phyloP scores from a whole-genome alignment of 2,888 invertebrate genomes.

The Shargacucullia verbasci region DNA sequence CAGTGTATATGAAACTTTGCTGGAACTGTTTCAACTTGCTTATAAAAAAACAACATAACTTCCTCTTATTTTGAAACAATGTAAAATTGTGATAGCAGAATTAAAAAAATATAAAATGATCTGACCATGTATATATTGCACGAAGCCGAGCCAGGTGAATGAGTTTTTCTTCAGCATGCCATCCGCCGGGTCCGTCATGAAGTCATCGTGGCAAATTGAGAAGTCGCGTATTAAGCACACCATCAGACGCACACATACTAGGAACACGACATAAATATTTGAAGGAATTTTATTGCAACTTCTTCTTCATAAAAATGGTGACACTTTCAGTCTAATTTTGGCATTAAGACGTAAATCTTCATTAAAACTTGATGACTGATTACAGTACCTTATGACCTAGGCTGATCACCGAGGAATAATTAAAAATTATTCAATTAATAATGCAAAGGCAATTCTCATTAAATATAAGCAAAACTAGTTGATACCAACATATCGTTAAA shows the following conservation, averaged over 20 bases:
- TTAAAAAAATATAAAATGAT: neutral
- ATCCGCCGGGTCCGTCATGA: constrained; percentile 73
- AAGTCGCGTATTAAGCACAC: constrained; percentile 68
- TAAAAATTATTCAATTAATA: neutral
- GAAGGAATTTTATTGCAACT: too few species aligned
- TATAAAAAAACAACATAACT: too few species aligned
- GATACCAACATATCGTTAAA: constrained; percentile 30
- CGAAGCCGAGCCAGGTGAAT: constrained; percentile 80
- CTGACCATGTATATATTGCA: constrained; percentile 79
- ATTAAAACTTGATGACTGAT: too few species aligned
- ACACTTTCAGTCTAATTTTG: too few species aligned
- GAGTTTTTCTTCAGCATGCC: constrained; percentile 75
- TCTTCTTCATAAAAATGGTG: too few species aligned
- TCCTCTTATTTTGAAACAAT: too few species aligned
- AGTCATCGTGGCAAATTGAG: constrained; percentile 76
- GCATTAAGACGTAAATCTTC: too few species aligned
- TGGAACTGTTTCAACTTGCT: too few species aligned
- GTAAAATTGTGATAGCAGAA: too few species aligned
- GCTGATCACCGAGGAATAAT: neutral
- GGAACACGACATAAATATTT: constrained; percentile 16
- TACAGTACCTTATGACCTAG: too few species aligned
- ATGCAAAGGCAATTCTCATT: neutral
- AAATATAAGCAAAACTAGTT: constrained; percentile 1
- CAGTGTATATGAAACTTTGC: too few species aligned
- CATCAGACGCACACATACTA: constrained; percentile 50